Percentiles rank a stretch among this genome's conserved stretches.
These are phyloP conservation scores for Myotis davidii DNA, from an alignment of 2,113 vertebrate genomes.

Conservation along the genomic window DNA sequence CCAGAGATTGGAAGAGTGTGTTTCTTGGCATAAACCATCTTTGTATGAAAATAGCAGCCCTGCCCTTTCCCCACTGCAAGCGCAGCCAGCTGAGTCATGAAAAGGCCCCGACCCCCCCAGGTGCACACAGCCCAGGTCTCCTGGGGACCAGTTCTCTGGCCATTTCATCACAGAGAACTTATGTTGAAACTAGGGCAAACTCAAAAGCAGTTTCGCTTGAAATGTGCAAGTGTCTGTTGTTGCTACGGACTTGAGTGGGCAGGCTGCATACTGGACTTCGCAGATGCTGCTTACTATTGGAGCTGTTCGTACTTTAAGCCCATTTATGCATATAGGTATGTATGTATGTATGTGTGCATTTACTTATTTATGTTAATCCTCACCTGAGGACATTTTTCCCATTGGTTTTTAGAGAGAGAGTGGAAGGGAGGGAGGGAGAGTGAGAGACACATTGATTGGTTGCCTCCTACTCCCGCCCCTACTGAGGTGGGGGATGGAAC, in stretches of 20 bases:
- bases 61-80: neutral
- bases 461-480: neutral
- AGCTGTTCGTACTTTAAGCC: conserved; percentile 44
- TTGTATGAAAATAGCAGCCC: neutral
- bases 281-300: neutral
- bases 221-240: conserved; percentile 17
- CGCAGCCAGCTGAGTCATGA: neutral
- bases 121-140: neutral
- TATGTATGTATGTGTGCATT: no score
- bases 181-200: conserved; percentile 30
- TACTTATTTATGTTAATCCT: neutral
- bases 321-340: neutral
- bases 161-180: conserved; percentile 3
- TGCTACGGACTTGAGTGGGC: neutral
- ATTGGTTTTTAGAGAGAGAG: neutral
- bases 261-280: neutral
- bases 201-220: neutral
- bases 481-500: neutral
- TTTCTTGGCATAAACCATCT: neutral
- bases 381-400: neutral
- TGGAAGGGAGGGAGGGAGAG: neutral
- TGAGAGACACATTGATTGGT: neutral
- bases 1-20: neutral
- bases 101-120: neutral
- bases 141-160: neutral